A percentile compares a stretch with the other conserved stretches of the same genome.
Conservation (phyloP, 1,140 invertebrate genomes). For the Pteromalus puparum region DNA sequence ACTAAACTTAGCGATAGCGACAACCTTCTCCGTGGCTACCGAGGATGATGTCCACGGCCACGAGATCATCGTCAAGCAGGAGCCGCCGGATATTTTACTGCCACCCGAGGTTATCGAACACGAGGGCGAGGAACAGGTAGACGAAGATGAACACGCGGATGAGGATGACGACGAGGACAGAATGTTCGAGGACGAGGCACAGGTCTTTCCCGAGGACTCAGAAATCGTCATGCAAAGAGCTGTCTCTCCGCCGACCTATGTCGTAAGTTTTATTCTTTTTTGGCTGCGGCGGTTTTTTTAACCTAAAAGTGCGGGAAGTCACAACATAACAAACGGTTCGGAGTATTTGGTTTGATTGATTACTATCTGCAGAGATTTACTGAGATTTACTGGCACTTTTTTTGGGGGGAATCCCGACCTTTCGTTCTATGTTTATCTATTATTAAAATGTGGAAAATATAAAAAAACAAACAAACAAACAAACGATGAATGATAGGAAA, state of each 20-base stretch:
- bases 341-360: too few relatives aligned
- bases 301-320: too few relatives aligned
- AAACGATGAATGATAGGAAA: too few relatives aligned
- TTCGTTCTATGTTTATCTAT: too few relatives aligned
- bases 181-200: background rate
- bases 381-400: too few relatives aligned
- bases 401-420: too few relatives aligned
- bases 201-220: background rate
- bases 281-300: background rate
- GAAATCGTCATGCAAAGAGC: slow-evolving; percentile 43
- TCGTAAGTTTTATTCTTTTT: background rate
- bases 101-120: slow-evolving; percentile 5
- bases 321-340: too few relatives aligned
- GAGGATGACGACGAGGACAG: slow-evolving; percentile 4
- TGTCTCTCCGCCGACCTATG: slow-evolving; percentile 47
- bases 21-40: slow-evolving; percentile 22
- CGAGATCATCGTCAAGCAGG: slow-evolving; percentile 51
- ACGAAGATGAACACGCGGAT: background rate
- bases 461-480: too few relatives aligned
- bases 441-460: too few relatives aligned
- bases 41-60: background rate
- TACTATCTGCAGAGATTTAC: too few relatives aligned
- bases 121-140: background rate
- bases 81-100: slow-evolving; percentile 24
- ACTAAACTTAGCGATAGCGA: slow-evolving; percentile 9